phyloP scores from a whole-genome alignment of 1,140 invertebrate genomes.

The Calliphora vicina region DNA sequence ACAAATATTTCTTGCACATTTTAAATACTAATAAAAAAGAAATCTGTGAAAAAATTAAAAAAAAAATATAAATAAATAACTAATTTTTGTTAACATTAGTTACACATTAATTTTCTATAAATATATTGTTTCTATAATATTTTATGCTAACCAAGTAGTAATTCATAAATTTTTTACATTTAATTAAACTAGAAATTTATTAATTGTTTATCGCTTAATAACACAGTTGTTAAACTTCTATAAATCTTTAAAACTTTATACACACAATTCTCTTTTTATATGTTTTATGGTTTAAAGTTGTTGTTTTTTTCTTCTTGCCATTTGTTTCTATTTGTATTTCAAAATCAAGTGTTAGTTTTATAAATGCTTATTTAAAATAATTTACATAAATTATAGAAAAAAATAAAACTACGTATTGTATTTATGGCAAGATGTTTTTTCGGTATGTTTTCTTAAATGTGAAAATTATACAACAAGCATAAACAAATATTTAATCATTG shows the following conservation, averaged over 20 bases:
- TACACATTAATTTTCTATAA: no score
- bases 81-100: no score
- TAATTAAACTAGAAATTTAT: neutral
- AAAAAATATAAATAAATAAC: neutral
- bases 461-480: neutral
- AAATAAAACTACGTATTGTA: neutral
- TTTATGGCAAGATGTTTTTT: neutral
- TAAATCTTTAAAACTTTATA: neutral
- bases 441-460: neutral
- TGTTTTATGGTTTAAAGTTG: no score
- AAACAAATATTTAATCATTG: neutral
- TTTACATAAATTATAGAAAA: neutral
- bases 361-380: neutral
- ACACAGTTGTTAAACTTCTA: neutral
- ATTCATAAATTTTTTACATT: constrained; percentile 7
- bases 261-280: neutral
- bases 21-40: no score
- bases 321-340: neutral
- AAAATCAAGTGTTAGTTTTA: neutral
- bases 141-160: neutral
- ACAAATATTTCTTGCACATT: no score
- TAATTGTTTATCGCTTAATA: neutral
- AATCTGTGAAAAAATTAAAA: no score
- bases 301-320: neutral
- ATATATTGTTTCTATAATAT: neutral